phyloP scores from a whole-genome alignment of 64 coral and sea anemone species.

The Stylophora pistillata region DNA sequence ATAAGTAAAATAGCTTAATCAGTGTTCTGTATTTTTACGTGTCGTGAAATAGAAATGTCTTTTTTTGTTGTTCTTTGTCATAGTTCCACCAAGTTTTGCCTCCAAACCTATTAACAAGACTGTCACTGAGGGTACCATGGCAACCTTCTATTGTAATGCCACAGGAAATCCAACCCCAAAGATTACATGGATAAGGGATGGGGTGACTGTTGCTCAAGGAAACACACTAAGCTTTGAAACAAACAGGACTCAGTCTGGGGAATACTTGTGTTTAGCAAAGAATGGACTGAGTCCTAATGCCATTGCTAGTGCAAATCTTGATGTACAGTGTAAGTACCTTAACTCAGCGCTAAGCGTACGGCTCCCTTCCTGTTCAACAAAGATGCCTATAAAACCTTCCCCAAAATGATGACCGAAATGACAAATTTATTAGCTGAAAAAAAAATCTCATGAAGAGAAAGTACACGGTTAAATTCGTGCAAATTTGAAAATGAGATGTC shows the following conservation, averaged over 20 bases:
- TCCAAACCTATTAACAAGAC: not conserved
- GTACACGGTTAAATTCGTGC: too few relatives aligned
- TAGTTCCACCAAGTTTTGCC: not conserved
- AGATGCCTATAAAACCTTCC: too few relatives aligned
- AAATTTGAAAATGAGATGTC: too few relatives aligned
- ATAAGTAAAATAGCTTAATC: too few relatives aligned
- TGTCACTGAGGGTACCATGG: not conserved
- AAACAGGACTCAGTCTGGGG: not conserved
- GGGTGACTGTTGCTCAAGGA: not conserved
- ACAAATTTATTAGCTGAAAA: too few relatives aligned
- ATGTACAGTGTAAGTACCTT: not conserved
- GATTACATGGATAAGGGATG: not conserved
- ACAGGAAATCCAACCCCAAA: not conserved
- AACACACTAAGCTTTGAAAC: not conserved
- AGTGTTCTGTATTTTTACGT: too few relatives aligned
- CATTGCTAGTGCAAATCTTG: constrained; percentile 16
- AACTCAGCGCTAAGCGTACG: too few relatives aligned
- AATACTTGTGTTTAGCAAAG: not conserved
- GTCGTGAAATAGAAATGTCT: too few relatives aligned
- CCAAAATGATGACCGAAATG: too few relatives aligned
- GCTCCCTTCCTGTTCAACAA: too few relatives aligned
- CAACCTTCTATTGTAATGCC: not conserved
- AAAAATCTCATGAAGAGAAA: too few relatives aligned
- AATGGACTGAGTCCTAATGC: not conserved
- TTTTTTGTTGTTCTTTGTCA: not conserved